Conservation (phyloP, 2,797 vertebrate genomes). For the Lophotriccus pileatus region DNA sequence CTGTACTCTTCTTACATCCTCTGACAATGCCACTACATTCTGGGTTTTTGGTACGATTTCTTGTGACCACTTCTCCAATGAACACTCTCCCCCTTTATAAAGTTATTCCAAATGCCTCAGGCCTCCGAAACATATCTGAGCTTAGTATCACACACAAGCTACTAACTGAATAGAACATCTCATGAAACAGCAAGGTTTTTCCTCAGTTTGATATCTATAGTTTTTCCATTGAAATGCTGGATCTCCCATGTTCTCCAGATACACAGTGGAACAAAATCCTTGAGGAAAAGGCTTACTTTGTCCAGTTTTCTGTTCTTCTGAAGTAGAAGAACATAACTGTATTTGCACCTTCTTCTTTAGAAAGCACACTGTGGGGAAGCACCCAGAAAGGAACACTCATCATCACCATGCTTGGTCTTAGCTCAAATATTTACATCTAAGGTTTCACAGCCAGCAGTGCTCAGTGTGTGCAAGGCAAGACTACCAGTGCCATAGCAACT, state of each 20-base stretch:
- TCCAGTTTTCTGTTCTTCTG: neutral
- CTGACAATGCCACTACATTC: fast-evolving
- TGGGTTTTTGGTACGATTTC: neutral
- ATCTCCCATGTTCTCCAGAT: neutral
- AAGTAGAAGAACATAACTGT: neutral
- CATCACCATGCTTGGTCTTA: fast-evolving
- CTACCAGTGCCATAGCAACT: neutral
- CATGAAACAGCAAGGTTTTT: neutral
- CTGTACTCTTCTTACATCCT: neutral
- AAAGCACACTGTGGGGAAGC: fast-evolving
- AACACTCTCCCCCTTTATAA: neutral
- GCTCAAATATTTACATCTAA: neutral
- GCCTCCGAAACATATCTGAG: neutral
- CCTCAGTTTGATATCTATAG: neutral
- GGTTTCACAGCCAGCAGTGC: fast-evolving
- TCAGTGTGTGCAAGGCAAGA: neutral
- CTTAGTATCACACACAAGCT: neutral
- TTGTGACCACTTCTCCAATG: neutral
- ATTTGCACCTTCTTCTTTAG: neutral
- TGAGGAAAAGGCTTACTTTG: neutral
- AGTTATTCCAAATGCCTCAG: neutral
- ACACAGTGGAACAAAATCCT: neutral
- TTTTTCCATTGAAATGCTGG: neutral
- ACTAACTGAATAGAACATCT: neutral
- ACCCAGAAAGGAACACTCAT: neutral